Evolutionary conservation across 2,888 invertebrate genomes (phyloP).

Genomic region (Ischnura elegans): DNA sequence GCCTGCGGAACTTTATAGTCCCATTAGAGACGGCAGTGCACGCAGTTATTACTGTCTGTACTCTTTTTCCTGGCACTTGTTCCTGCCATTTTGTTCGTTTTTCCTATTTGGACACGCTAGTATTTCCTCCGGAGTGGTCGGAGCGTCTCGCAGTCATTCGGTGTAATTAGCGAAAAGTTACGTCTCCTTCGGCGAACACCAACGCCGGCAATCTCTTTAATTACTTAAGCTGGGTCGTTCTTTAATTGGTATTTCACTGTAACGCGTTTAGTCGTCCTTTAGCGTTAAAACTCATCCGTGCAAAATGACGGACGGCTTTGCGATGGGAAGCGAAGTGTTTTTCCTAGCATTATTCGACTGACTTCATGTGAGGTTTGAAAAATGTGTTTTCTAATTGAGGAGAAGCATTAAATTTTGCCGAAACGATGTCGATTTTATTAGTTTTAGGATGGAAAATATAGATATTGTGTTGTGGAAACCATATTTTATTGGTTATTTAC

Average conservation of each 20-base stretch:
- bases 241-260: slow-evolving; percentile 26
- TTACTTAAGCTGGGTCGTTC: not conserved
- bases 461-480: too few species aligned
- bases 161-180: slow-evolving; percentile 21
- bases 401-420: too few species aligned
- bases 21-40: not conserved
- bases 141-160: not conserved
- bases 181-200: not conserved
- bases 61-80: not conserved
- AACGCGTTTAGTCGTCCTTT: not conserved
- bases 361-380: not conserved
- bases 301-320: not conserved
- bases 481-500: too few species aligned
- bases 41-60: slow-evolving; percentile 16
- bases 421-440: too few species aligned
- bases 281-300: slow-evolving; percentile 1
- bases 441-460: too few species aligned
- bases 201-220: not conserved
- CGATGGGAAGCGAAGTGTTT: not conserved
- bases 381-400: too few species aligned
- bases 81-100: not conserved
- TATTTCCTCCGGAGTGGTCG: not conserved
- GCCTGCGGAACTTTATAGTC: slow-evolving; percentile 3
- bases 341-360: not conserved
- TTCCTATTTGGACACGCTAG: not conserved